Evolutionary conservation across 2,888 invertebrate species (phyloP), one percentile per base, ranked within the genome.

Genomic region (Diaprepes abbreviatus): DNA sequence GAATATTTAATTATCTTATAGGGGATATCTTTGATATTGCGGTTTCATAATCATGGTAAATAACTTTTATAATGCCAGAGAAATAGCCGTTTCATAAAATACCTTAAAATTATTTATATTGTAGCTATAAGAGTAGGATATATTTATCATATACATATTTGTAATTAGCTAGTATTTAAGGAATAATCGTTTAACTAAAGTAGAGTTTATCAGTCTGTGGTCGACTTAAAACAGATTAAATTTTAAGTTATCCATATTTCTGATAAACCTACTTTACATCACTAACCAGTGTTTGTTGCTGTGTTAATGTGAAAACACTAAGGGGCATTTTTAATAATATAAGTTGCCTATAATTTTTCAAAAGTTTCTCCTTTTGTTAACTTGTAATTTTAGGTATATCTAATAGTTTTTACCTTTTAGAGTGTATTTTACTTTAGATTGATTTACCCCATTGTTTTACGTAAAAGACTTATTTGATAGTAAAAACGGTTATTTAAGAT

Each of bases 91-190:
- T 55, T 54, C 43, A n/a, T 43, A 54, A 33, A 63, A 52, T 40
- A 28, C 28, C 28, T 50, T 50, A 50, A 6, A 62, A 43, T 40
- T 54, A 63, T 63, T 52, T 52, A 38, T 64, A 63, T 63, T 31
- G 38, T 55, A 55, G 35, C 45, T 33, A 43, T 58, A 48, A 66
- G 12, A 57, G 48, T 58, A 54, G 35, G 43, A 24, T 52, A 66
- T 58, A 66, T 45, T 58, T 66, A 58, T 66, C 64, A 66, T 28
- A 28, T 66, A 66, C 40, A 66, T 59, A 50, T 59, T 64, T 64
- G 45, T 38, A 64, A 50, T 64, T 64, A 64, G 55, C 21, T 64
- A 63, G 24, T 21, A 14, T 52, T 50, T 52, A 63, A 63, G 62
- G 16, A 63, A 52, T 52, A 63, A 38, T 16, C 14, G 31, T 45